These are phyloP conservation scores for Cyclophora albipunctata DNA, from an alignment of 2,888 invertebrate species.

Conservation along the genomic window DNA sequence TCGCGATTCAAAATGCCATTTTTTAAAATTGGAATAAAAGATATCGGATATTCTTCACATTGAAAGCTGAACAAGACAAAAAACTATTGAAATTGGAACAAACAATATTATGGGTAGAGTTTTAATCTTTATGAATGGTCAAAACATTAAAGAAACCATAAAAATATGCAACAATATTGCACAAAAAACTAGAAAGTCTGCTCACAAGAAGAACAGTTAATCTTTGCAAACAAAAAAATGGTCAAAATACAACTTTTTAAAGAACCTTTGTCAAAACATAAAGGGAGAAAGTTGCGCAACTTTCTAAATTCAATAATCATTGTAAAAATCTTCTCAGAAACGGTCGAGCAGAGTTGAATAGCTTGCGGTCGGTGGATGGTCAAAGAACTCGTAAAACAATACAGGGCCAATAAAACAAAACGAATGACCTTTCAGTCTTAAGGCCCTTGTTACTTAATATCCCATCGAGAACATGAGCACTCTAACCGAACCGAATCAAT, in stretches of 20 bases:
- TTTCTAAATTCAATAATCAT: constrained; percentile 57
- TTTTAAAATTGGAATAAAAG: no score
- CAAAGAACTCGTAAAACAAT: constrained; percentile 13
- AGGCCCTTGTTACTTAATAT: no score
- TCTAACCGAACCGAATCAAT: constrained; percentile 24
- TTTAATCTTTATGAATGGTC: neutral
- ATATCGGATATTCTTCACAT: no score
- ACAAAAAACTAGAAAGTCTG: constrained; percentile 40
- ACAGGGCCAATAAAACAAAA: neutral
- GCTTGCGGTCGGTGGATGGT: constrained; percentile 16
- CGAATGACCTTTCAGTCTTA: no score
- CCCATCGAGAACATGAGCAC: no score
- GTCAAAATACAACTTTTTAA: constrained; percentile 41
- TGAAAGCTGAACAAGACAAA: no score
- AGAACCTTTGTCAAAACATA: constrained; percentile 59
- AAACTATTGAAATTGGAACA: no score
- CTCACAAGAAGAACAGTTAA: constrained; percentile 12
- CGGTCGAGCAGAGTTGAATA: constrained; percentile 28
- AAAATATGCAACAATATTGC: constrained; percentile 14
- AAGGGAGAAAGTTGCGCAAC: constrained; percentile 72
- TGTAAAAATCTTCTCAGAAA: constrained; percentile 38
- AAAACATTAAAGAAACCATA: constrained; percentile 19
- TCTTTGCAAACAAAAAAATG: constrained; percentile 35
- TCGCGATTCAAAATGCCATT: no score
- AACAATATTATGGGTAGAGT: no score